Percentiles rank a stretch among this genome's conserved stretches.
Conservation (phyloP, 2,888 invertebrate genomes). For the Platerodrilus igneus region DNA sequence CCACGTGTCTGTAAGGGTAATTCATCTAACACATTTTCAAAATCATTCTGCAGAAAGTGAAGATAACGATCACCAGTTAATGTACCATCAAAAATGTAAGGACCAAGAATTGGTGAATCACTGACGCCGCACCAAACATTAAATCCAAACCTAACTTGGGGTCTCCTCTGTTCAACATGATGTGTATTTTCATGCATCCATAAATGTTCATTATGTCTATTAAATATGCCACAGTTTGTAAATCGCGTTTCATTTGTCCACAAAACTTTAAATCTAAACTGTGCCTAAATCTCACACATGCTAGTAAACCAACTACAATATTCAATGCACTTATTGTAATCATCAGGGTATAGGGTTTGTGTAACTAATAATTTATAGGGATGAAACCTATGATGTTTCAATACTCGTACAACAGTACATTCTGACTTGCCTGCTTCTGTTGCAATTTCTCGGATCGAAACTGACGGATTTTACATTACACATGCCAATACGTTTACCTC, state of each 20-base stretch:
- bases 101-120: slow-evolving; percentile 9
- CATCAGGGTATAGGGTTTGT: slow-evolving; percentile 10
- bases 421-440: slow-evolving; percentile 1
- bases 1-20: slow-evolving; percentile 6
- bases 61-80: slow-evolving; percentile 5
- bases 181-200: slow-evolving; percentile 6
- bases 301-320: slow-evolving; percentile 8
- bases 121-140: slow-evolving; percentile 5
- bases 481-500: slow-evolving; percentile 4
- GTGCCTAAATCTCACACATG: too few species aligned
- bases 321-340: slow-evolving; percentile 8
- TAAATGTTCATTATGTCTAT: slow-evolving; percentile 11
- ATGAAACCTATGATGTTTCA: too few species aligned
- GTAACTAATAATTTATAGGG: too few species aligned
- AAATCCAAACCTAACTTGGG: slow-evolving; percentile 3
- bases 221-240: slow-evolving; percentile 8
- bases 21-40: slow-evolving; percentile 4
- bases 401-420: slow-evolving; percentile 8
- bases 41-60: slow-evolving; percentile 7
- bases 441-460: slow-evolving; percentile 7
- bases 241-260: too few species aligned
- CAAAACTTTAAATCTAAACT: too few species aligned
- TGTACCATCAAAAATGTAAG: slow-evolving; percentile 8
- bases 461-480: background rate
- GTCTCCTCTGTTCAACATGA: slow-evolving; percentile 3